Percentiles rank a stretch among this genome's conserved stretches.
Evolutionary conservation across 2,888 invertebrate species (phyloP).

Genomic region (Agonum fuliginosum): DNA sequence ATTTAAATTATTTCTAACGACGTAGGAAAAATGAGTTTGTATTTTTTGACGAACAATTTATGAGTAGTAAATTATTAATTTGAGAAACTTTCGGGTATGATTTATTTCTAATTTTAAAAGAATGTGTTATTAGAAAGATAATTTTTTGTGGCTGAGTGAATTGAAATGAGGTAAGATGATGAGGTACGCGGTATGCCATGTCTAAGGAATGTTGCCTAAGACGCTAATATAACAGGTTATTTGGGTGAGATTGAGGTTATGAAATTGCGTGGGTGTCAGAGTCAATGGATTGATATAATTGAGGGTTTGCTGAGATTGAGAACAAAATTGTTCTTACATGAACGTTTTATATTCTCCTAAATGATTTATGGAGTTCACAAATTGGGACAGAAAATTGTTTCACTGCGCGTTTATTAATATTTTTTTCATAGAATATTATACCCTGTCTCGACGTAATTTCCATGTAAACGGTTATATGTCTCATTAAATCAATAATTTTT

Average conservation of each 20-base stretch:
- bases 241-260: conserved; percentile 33
- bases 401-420: too few species aligned
- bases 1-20: neutral
- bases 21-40: neutral
- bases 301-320: conserved; percentile 28
- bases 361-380: conserved; percentile 18
- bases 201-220: neutral
- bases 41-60: neutral
- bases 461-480: too few species aligned
- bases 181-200: too few species aligned
- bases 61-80: neutral
- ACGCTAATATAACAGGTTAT: conserved; percentile 33
- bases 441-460: too few species aligned
- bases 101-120: neutral
- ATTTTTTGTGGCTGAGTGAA: conserved; percentile 1
- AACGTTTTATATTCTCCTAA: conserved; percentile 10
- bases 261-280: conserved; percentile 38
- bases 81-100: neutral
- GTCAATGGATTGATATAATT: conserved; percentile 34
- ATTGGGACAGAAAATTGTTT: conserved; percentile 8
- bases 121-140: conserved; percentile 2
- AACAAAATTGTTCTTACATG: conserved; percentile 27
- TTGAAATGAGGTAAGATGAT: conserved; percentile 6
- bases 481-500: too few species aligned
- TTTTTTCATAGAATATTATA: too few species aligned